Evolutionary conservation across 2,113 vertebrate species (phyloP).

Genomic region (Hippocampus zosterae): DNA sequence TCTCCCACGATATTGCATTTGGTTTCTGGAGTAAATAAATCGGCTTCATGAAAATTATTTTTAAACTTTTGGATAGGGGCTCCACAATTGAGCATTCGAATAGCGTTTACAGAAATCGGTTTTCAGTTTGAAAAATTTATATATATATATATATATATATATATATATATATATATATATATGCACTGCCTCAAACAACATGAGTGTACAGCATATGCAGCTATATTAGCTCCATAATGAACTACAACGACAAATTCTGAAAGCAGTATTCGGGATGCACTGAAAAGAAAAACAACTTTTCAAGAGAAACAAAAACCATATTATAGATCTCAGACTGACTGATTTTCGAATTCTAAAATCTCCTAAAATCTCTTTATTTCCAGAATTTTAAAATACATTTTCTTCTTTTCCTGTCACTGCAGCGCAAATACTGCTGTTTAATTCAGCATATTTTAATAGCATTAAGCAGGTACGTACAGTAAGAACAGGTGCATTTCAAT

Average conservation of each 20-base stretch:
- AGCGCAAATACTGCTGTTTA: too few species aligned
- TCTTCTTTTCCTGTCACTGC: too few species aligned
- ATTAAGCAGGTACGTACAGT: too few species aligned
- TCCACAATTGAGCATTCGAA: slow-evolving; percentile 16
- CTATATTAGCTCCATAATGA: neutral
- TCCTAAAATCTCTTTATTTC: too few species aligned
- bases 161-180: neutral
- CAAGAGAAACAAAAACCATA: neutral
- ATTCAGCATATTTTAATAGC: too few species aligned
- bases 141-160: neutral
- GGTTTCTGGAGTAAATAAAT: slow-evolving; percentile 5
- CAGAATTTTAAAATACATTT: too few species aligned
- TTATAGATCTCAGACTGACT: too few species aligned
- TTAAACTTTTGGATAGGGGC: slow-evolving; percentile 7
- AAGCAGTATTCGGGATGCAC: too few species aligned
- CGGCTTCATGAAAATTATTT: slow-evolving; percentile 4
- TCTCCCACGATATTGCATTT: slow-evolving; percentile 59
- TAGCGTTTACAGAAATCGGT: slow-evolving; percentile 1
- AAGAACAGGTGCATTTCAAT: too few species aligned
- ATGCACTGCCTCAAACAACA: neutral
- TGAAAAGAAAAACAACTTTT: neutral
- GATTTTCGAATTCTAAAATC: too few species aligned
- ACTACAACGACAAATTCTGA: neutral
- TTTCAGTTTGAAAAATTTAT: neutral
- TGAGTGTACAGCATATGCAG: too few species aligned